These are phyloP conservation scores for Lepus europaeus DNA, from an alignment of 2,113 vertebrate genomes.

Conservation along the genomic window DNA sequence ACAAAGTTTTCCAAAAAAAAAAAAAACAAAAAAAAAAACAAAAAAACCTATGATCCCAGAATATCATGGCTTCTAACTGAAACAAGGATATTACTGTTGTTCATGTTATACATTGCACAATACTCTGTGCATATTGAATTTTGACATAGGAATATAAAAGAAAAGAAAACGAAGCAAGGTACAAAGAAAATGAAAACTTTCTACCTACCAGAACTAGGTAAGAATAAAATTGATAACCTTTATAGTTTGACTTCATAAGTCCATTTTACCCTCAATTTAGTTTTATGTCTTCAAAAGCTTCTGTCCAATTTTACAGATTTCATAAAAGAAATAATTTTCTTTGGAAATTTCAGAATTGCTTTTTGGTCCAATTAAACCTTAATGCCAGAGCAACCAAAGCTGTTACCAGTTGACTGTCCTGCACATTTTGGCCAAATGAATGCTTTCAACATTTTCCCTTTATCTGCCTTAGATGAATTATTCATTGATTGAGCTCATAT, in stretches of 20 bases:
- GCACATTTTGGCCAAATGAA: slow-evolving; percentile 51
- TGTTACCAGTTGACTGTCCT: slow-evolving; percentile 42
- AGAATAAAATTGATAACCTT: slow-evolving; percentile 62
- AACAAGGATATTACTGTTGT: background rate
- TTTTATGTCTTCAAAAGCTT: slow-evolving; percentile 73
- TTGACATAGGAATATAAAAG: background rate
- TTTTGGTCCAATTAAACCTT: slow-evolving; percentile 68
- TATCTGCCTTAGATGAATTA: slow-evolving; percentile 73
- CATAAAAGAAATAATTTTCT: slow-evolving; percentile 77
- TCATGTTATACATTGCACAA: background rate
- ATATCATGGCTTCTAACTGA: background rate
- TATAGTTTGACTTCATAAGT: slow-evolving; percentile 61
- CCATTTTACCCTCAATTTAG: slow-evolving; percentile 77
- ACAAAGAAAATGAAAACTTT: slow-evolving; percentile 59
- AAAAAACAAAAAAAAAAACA: background rate
- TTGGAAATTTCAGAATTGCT: slow-evolving; percentile 69
- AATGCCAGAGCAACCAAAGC: slow-evolving; percentile 24
- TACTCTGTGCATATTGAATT: background rate
- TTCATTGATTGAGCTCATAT: slow-evolving; percentile 70
- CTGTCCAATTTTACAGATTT: slow-evolving; percentile 67
- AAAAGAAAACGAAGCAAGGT: slow-evolving; percentile 26
- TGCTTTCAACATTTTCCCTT: slow-evolving; percentile 55
- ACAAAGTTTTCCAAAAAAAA: background rate
- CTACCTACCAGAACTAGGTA: slow-evolving; percentile 53
- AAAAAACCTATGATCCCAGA: background rate